Conservation (phyloP, 2,888 invertebrate species). For the Phasia obesa region DNA sequence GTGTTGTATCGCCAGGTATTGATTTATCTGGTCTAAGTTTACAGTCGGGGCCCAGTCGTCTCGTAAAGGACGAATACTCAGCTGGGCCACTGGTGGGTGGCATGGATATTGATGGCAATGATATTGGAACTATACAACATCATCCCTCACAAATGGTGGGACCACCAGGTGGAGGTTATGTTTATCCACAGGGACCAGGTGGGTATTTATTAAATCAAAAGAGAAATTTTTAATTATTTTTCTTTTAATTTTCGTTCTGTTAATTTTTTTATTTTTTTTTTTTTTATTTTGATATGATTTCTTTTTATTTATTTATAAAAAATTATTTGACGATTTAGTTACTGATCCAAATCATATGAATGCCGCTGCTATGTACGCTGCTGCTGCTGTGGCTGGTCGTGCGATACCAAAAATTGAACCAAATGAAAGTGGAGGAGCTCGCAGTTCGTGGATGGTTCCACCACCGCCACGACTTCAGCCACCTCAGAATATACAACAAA, state of each 20-base stretch:
- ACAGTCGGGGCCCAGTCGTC: slow-evolving; percentile 90
- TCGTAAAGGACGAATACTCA: slow-evolving; percentile 96
- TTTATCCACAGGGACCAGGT: slow-evolving; percentile 81
- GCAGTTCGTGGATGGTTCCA: slow-evolving; percentile 82
- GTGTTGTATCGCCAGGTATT: slow-evolving; percentile 99
- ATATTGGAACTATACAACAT: slow-evolving; percentile 88
- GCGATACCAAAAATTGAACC: slow-evolving; percentile 83
- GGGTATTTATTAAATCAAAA: no score
- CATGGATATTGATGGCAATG: slow-evolving; percentile 83
- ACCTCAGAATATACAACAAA: slow-evolving; percentile 73
- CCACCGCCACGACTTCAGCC: slow-evolving; percentile 80
- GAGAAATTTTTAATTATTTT: neutral
- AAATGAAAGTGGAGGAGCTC: slow-evolving; percentile 77
- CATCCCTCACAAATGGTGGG: slow-evolving; percentile 85
- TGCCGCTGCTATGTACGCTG: slow-evolving; percentile 79
- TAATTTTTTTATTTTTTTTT: slow-evolving; percentile 39
- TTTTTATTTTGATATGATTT: slow-evolving; percentile 61
- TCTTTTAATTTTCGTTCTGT: slow-evolving; percentile 3
- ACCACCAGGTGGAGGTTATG: slow-evolving; percentile 81
- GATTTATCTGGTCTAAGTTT: slow-evolving; percentile 96
- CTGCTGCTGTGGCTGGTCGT: slow-evolving; percentile 77
- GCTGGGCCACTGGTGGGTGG: slow-evolving; percentile 87
- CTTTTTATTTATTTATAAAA: slow-evolving; percentile 70
- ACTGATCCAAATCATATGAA: slow-evolving; percentile 81
- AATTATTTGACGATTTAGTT: slow-evolving; percentile 74